phyloP scores from a whole-genome alignment of 2,888 invertebrate species.

The Fabriciana adippe region DNA sequence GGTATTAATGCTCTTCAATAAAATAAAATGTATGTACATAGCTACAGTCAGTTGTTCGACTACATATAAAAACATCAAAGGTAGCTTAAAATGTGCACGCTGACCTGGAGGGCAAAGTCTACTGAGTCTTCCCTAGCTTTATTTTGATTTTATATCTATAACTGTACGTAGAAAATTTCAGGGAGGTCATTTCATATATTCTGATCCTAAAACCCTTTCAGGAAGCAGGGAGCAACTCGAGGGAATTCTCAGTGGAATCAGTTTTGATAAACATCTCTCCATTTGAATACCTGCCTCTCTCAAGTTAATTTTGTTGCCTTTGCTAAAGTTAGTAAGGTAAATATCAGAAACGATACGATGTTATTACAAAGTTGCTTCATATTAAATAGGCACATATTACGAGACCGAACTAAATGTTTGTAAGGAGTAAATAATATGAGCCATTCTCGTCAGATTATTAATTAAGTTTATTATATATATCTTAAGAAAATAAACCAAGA shows the following conservation, averaged over 20 bases:
- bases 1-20: too few relatives aligned
- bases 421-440: not conserved
- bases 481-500: too few relatives aligned
- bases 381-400: constrained; percentile 22
- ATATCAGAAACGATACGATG: constrained; percentile 22
- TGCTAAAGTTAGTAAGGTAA: constrained; percentile 26
- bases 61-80: too few relatives aligned
- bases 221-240: constrained; percentile 39
- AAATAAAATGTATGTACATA: too few relatives aligned
- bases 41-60: too few relatives aligned
- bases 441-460: not conserved
- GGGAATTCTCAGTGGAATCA: constrained; percentile 46
- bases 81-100: too few relatives aligned
- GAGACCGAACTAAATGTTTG: constrained; percentile 9
- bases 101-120: too few relatives aligned
- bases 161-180: constrained; percentile 17
- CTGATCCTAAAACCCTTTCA: constrained; percentile 41
- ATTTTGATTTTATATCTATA: constrained; percentile 2
- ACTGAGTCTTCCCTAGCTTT: not conserved
- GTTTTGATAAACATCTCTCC: constrained; percentile 49
- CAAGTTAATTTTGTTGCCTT: constrained; percentile 31
- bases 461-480: too few relatives aligned
- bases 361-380: constrained; percentile 22
- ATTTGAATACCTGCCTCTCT: constrained; percentile 35
- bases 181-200: constrained; percentile 32